These are phyloP conservation scores for Bolborhynchus lineola DNA, from an alignment of 2,113 vertebrate species.

Conservation along the genomic window DNA sequence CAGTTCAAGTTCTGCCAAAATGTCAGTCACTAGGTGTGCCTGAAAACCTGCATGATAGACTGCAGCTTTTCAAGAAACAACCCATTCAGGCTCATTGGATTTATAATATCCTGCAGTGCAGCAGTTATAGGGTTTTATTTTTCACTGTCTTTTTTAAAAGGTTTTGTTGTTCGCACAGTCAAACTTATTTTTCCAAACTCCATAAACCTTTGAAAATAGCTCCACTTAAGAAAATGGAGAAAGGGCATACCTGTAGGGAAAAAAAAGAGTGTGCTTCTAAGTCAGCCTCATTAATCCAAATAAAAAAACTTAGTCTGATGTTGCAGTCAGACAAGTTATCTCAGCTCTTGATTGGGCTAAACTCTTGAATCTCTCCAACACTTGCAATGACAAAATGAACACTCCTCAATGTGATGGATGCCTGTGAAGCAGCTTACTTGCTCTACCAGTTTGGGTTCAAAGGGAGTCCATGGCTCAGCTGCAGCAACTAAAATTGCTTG, in stretches of 20 bases:
- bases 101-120: background rate
- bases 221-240: background rate
- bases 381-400: background rate
- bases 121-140: background rate
- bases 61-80: background rate
- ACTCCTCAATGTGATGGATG: background rate
- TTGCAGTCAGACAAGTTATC: background rate
- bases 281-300: background rate
- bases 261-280: background rate
- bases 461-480: background rate
- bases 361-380: background rate
- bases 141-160: background rate
- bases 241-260: background rate
- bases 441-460: background rate
- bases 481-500: background rate
- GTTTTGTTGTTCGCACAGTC: background rate
- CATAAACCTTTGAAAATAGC: background rate
- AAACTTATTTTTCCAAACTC: background rate
- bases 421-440: background rate
- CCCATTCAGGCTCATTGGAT: background rate
- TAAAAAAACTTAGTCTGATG: background rate
- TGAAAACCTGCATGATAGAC: background rate
- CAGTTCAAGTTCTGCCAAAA: background rate
- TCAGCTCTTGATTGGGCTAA: background rate
- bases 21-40: background rate